These are phyloP conservation scores for Anodontia alba DNA, from an alignment of 2,888 invertebrate genomes.

Conservation along the genomic window DNA sequence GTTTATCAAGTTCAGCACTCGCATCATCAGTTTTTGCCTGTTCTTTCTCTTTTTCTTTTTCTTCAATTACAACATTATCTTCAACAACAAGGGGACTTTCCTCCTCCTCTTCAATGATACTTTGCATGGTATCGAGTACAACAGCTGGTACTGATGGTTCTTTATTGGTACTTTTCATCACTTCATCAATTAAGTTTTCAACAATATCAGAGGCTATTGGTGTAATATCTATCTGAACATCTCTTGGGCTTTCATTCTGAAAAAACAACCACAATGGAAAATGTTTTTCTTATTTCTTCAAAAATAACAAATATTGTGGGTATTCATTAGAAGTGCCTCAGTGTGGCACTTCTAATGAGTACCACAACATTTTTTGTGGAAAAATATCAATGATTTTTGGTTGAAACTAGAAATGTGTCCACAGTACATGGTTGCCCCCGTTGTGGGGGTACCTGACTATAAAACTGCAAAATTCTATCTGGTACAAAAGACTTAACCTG, in stretches of 20 bases:
- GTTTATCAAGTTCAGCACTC: constrained; percentile 32
- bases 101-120: constrained; percentile 68
- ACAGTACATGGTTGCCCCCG: too few species aligned
- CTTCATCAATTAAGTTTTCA: constrained; percentile 82
- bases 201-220: constrained; percentile 71
- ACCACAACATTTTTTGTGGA: too few species aligned
- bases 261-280: background rate
- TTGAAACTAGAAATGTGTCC: too few species aligned
- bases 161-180: constrained; percentile 80
- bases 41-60: constrained; percentile 25
- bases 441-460: too few species aligned
- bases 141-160: constrained; percentile 83
- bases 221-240: constrained; percentile 62
- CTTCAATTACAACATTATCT: constrained; percentile 21
- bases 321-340: too few species aligned
- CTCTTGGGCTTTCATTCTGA: constrained; percentile 21
- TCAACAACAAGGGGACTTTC: background rate
- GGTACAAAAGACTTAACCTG: too few species aligned
- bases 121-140: constrained; percentile 82
- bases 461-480: too few species aligned
- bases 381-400: too few species aligned
- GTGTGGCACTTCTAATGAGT: too few species aligned
- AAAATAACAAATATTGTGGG: too few species aligned
- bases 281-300: too few species aligned
- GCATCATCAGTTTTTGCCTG: background rate